phyloP scores from a whole-genome alignment of 2,888 invertebrate genomes.

The Ptychoptera contaminata region DNA sequence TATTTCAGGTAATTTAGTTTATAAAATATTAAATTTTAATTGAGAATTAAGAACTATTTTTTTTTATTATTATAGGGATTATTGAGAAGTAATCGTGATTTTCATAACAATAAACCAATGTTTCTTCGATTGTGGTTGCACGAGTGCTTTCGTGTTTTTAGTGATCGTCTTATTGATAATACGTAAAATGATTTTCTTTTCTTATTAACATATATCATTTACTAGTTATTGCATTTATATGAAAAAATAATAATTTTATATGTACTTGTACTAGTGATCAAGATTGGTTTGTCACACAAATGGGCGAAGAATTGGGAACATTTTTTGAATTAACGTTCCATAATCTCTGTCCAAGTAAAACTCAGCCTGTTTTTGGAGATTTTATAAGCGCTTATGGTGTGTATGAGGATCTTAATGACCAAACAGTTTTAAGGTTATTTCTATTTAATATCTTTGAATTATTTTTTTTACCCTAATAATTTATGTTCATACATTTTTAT shows the following conservation, averaged over 20 bases:
- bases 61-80: constrained; percentile 41
- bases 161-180: constrained; percentile 66
- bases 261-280: constrained; percentile 41
- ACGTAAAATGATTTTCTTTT: constrained; percentile 31
- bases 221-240: neutral
- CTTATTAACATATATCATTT: too few relatives aligned
- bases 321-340: constrained; percentile 68
- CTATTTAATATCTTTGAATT: too few relatives aligned
- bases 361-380: constrained; percentile 58
- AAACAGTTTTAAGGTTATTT: constrained; percentile 31
- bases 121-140: constrained; percentile 74
- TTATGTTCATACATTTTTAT: too few relatives aligned
- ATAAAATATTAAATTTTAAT: too few relatives aligned
- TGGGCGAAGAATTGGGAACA: constrained; percentile 59
- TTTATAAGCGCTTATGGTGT: constrained; percentile 62
- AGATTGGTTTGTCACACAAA: constrained; percentile 55
- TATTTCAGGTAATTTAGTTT: constrained; percentile 37
- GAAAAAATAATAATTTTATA: neutral
- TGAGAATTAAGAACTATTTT: too few relatives aligned
- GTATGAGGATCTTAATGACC: constrained; percentile 64
- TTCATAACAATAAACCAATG: constrained; percentile 52
- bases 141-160: constrained; percentile 71
- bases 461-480: too few relatives aligned
- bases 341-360: constrained; percentile 56
- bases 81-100: constrained; percentile 58